Evolutionary conservation across 2,113 vertebrate genomes (phyloP).

Genomic region (Echinops telfairi): DNA sequence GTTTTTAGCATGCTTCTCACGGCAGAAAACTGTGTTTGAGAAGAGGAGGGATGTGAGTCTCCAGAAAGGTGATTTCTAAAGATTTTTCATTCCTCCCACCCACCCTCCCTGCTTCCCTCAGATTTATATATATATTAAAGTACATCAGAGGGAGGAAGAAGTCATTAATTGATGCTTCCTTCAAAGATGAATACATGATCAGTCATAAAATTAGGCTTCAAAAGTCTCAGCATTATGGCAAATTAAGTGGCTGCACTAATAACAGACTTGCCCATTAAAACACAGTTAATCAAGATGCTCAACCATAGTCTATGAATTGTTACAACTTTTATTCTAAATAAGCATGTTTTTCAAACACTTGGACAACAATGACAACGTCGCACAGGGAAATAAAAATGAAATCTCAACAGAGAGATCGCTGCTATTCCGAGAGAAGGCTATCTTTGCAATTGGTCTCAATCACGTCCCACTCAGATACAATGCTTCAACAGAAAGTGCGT

Average conservation of each 20-base stretch:
- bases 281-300: not conserved
- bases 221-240: not conserved
- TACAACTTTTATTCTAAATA: not conserved
- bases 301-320: not conserved
- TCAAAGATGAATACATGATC: not conserved
- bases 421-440: not conserved
- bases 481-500: not conserved
- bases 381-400: slow-evolving; percentile 44
- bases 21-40: not conserved
- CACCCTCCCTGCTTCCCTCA: not conserved
- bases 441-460: not conserved
- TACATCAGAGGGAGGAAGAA: not conserved
- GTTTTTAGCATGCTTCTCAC: slow-evolving; percentile 52
- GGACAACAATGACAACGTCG: not conserved
- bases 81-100: not conserved
- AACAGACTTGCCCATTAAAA: not conserved
- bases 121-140: not conserved
- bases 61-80: not conserved
- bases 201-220: slow-evolving; percentile 35
- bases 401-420: not conserved
- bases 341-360: not conserved
- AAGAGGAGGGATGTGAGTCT: slow-evolving; percentile 10
- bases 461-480: not conserved
- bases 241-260: not conserved
- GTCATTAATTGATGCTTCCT: not conserved